Evolutionary conservation across 2,113 vertebrate genomes (phyloP).

Genomic region (Prietella phreatophila): DNA sequence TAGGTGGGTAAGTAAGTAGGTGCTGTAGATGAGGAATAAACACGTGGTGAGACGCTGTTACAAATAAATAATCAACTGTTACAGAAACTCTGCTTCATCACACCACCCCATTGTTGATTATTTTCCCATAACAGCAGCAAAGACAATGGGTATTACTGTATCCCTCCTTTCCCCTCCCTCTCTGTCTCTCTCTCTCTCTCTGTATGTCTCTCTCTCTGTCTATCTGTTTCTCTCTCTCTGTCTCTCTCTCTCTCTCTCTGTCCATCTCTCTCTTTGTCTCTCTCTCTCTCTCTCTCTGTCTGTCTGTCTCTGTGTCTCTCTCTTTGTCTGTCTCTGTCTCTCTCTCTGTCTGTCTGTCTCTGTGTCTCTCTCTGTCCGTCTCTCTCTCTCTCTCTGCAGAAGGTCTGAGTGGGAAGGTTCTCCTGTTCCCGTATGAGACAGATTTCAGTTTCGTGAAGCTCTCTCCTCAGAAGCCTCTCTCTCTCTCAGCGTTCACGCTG

Average conservation of each 20-base stretch:
- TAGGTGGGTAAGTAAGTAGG: too few species aligned
- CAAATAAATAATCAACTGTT: neutral
- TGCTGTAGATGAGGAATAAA: neutral
- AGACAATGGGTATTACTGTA: neutral
- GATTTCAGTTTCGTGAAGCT: constrained; percentile 75
- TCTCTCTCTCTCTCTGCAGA: constrained; percentile 39
- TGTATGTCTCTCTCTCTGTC: too few species aligned
- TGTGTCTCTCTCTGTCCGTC: neutral
- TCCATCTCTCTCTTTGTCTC: too few species aligned
- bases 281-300: neutral
- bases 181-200: too few species aligned
- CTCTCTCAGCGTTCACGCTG: constrained; percentile 71
- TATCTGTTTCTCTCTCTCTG: too few species aligned
- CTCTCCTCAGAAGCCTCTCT: constrained; percentile 69
- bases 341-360: neutral
- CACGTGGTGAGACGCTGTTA: neutral
- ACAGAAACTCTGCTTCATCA: neutral
- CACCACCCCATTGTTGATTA: neutral
- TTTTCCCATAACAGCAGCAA: neutral
- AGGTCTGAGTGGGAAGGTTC: constrained; percentile 69
- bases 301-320: neutral
- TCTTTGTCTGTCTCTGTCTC: neutral
- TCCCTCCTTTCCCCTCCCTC: neutral
- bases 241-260: too few species aligned
- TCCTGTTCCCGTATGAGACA: constrained; percentile 76